Evolutionary conservation across 2,113 vertebrate species (phyloP).

Genomic region (Athene cunicularia): DNA sequence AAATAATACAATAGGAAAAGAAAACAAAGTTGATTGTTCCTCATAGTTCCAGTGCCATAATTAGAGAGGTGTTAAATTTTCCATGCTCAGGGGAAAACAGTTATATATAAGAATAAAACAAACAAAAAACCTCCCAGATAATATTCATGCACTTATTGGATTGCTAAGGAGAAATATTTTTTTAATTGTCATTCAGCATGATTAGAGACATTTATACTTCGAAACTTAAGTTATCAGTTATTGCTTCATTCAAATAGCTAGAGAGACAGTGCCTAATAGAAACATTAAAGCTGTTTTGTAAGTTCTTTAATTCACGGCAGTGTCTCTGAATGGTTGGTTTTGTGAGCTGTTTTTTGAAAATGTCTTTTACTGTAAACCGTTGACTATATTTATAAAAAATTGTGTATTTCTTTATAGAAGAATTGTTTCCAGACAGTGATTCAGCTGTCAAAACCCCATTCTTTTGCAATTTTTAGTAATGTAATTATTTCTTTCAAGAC

Average conservation of each 20-base stretch:
- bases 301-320: neutral
- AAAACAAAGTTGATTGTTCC: neutral
- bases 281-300: neutral
- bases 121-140: neutral
- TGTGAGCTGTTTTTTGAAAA: neutral
- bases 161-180: neutral
- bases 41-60: neutral
- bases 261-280: neutral
- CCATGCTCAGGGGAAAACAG: neutral
- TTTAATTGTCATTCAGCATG: neutral
- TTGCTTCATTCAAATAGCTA: slow-evolving; percentile 11
- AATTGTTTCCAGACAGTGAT: slow-evolving; percentile 23
- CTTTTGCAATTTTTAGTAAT: neutral
- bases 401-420: neutral
- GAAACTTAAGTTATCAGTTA: neutral
- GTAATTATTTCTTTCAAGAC: neutral
- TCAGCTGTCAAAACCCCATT: slow-evolving; percentile 4
- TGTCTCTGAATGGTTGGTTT: neutral
- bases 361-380: slow-evolving; percentile 15
- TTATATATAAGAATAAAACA: neutral
- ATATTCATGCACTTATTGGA: neutral
- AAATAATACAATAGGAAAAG: neutral
- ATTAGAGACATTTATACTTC: neutral
- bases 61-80: neutral
- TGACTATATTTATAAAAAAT: neutral